Conservation (phyloP, 2,888 invertebrate genomes). For the Melinopterus prodromus region DNA sequence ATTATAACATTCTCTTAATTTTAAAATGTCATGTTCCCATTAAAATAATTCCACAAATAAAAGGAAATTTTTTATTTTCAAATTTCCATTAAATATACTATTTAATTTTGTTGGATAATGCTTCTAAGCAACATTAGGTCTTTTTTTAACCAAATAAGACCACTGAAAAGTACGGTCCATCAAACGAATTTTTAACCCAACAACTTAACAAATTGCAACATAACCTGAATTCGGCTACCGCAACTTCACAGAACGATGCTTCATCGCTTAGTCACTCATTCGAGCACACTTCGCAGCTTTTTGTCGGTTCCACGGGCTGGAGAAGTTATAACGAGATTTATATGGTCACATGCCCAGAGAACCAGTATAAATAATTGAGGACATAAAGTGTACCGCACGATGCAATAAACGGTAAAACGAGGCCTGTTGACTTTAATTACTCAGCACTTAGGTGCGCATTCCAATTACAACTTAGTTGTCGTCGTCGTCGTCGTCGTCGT, state of each 20-base stretch:
- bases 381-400: constrained; percentile 25
- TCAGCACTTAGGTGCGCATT: constrained; percentile 27
- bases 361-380: constrained; percentile 21
- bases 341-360: constrained; percentile 10
- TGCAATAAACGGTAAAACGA: constrained; percentile 23
- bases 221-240: too few relatives aligned
- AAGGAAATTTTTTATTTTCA: too few relatives aligned
- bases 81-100: too few relatives aligned
- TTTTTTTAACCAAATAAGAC: too few relatives aligned
- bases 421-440: constrained; percentile 27
- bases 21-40: too few relatives aligned
- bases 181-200: too few relatives aligned
- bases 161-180: too few relatives aligned
- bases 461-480: constrained; percentile 26
- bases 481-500: constrained; percentile 6
- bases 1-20: too few relatives aligned
- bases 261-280: background rate
- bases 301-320: background rate
- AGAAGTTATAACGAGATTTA: constrained; percentile 14
- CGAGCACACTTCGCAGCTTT: constrained; percentile 5
- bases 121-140: too few relatives aligned
- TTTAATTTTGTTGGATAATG: too few relatives aligned
- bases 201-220: too few relatives aligned
- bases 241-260: background rate
- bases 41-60: too few relatives aligned